Base-by-base conservation (phyloP, 2,113 vertebrate genomes). In the Zapornia atra region DNA sequence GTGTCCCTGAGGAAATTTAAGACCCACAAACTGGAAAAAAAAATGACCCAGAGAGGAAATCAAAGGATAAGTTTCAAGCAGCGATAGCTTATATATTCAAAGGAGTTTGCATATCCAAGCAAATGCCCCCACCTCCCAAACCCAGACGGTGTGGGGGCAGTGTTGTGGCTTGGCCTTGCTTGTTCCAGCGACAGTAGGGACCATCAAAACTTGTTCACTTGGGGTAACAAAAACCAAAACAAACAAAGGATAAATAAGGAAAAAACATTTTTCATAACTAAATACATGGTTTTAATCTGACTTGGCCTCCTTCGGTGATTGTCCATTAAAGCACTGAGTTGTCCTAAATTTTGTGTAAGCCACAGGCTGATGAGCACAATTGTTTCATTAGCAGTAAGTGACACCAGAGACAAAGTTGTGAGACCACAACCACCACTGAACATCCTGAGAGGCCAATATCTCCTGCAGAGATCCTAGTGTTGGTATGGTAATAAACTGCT, bases 21-120 rank as follows among this genome's bases (percentile, higher is more conserved):
- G 42, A 68, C 63, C 5, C 38, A 71, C 3, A 57, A 75, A 80
- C 28, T 64, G 33, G 11, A 86, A 78, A 92, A 88, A 77, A 92
- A 84, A 90, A 53, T 50, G 34, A 75, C 25, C 36, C 33, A 56
- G 34, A 81, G 40, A 71, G n/a, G 17, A 82, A 96, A 80, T 79
- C 60, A 79, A 88, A 76, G 28, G 13, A 3, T 71, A 40, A 80
- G 20, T 59, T 91, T 53, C 6, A 79, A 68, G 20, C 14, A 70
- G 42, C 7, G 2, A n/a, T 24, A 84, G 4, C 29, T 59, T 61
- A 33, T 3, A 38, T 4, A 9, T 54, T 80, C 33, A 57, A 56
- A 71, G 15, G 12, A 44, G 6, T 59, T 24, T 87, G 20, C 44
- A 16, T 20, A 86, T 9, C 7, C 42, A 60, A 71, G 5, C 6